Base-by-base conservation (phyloP, 1,140 invertebrate species). In the Palaemon carinicauda region DNA sequence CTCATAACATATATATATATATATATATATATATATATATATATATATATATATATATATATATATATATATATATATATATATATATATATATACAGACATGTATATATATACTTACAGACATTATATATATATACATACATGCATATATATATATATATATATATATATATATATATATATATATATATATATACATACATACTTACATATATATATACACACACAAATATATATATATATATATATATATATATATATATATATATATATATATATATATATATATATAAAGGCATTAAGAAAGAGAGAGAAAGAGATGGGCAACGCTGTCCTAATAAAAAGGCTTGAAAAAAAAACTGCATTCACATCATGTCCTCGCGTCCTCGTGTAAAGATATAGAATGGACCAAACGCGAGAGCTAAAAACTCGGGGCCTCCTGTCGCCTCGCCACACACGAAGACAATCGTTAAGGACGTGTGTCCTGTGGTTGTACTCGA, bases 111-210 rank as follows among this genome's bases (percentile, higher is more conserved):
- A 69, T 69, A 21, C 21, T n/a, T 69, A 69, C n/a, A n/a, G n/a
- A n/a, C n/a, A n/a, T n/a, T 24, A 69, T 69, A 24, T 69, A 21
- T 5, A 3, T 21, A 69, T 69, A 69, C 21, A 69, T 69, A 27
- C 9, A 69, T 69, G 21, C 21, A 69, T 27, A 27, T 27, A 69
- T 27, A 27, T 69, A 69, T 27, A 69, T 69, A 69, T 69, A 69
- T 69, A 69, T 69, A 69, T 69, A 69, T 69, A 69, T 69, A 69
- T 69, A 69, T 69, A 69, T 69, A 69, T 69, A 69, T 65, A 60
- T 60, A 60, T 60, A 60, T 60, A 60, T 60, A 60, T 60, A 60
- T 60, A 60, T 60, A n/a, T 60, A 60, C 14, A 60, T 60, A 60
- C 14, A 60, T 60, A 60, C 12, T 4, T 60, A 60, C 14, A 60